phyloP scores from a whole-genome alignment of 2,113 vertebrate genomes.

The Motacilla tschutschensis region DNA sequence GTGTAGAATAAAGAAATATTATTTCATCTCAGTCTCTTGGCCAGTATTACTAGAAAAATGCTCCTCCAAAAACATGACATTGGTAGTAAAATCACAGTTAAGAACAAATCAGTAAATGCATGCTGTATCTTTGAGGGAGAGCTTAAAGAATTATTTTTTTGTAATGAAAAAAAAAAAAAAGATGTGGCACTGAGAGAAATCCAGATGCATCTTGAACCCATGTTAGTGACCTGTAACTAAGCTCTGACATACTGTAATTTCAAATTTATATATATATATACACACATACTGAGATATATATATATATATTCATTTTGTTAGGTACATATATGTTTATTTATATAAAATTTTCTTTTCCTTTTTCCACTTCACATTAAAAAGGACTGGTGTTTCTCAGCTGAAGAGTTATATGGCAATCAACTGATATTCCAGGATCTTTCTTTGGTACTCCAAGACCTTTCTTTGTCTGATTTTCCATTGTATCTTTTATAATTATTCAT shows the following conservation, averaged over 20 bases:
- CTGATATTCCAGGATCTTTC: not conserved
- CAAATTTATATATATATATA: not conserved
- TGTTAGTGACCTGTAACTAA: not conserved
- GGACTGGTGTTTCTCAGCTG: not conserved
- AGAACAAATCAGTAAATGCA: not conserved
- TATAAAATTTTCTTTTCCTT: not conserved
- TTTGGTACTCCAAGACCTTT: not conserved
- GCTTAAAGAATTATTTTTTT: not conserved
- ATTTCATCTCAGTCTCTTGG: slow-evolving; percentile 35
- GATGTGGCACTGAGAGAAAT: not conserved
- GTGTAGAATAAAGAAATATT: slow-evolving; percentile 8
- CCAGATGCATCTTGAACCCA: not conserved
- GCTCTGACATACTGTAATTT: not conserved
- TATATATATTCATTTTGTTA: not conserved
- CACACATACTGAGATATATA: not conserved
- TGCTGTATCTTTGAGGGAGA: not conserved
- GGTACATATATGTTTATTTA: not conserved
- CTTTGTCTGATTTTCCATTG: not conserved
- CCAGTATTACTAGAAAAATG: slow-evolving; percentile 5
- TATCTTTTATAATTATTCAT: not conserved
- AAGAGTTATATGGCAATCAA: not conserved
- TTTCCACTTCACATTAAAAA: not conserved
- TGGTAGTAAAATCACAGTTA: not conserved
- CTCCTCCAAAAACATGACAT: not conserved
- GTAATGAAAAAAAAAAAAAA: not conserved